Percentiles rank a stretch among this genome's conserved stretches.
phyloP scores from a whole-genome alignment of 1,140 invertebrate genomes.

The Apis cerana region DNA sequence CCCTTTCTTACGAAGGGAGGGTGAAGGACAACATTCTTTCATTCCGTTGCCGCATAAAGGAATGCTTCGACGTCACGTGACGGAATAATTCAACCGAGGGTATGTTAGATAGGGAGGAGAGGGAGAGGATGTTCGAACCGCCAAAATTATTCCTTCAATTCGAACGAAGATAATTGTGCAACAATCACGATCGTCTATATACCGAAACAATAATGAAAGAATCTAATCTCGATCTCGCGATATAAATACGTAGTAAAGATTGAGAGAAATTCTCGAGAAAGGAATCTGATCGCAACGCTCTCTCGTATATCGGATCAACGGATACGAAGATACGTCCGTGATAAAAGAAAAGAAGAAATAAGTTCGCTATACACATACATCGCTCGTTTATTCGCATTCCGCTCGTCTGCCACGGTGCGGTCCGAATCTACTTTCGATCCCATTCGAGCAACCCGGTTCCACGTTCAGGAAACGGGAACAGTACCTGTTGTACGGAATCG shows the following conservation, averaged over 20 bases:
- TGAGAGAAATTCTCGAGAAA: too few species aligned
- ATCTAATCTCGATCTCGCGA: too few species aligned
- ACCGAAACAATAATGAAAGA: too few species aligned
- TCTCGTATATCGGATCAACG: too few species aligned
- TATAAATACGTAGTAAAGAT: too few species aligned
- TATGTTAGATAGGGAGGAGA: neutral
- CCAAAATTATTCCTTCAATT: neutral
- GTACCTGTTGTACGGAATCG: conserved; percentile 41
- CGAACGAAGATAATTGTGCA: too few species aligned
- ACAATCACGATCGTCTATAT: too few species aligned
- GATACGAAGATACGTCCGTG: too few species aligned
- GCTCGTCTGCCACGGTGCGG: neutral
- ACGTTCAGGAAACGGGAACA: conserved; percentile 7
- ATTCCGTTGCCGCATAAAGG: neutral
- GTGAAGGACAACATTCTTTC: conserved; percentile 1
- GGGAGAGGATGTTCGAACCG: neutral
- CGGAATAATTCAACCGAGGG: neutral
- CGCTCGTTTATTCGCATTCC: neutral
- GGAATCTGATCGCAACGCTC: too few species aligned
- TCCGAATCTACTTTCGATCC: neutral
- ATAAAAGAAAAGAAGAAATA: too few species aligned
- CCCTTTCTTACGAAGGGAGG: neutral
- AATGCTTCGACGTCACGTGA: neutral
- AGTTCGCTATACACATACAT: neutral
- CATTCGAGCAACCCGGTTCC: neutral